A percentile compares a stretch with the other conserved stretches of the same genome.
These are phyloP conservation scores for Semotilus atromaculatus DNA, from an alignment of 2,797 vertebrate genomes.

Conservation along the genomic window DNA sequence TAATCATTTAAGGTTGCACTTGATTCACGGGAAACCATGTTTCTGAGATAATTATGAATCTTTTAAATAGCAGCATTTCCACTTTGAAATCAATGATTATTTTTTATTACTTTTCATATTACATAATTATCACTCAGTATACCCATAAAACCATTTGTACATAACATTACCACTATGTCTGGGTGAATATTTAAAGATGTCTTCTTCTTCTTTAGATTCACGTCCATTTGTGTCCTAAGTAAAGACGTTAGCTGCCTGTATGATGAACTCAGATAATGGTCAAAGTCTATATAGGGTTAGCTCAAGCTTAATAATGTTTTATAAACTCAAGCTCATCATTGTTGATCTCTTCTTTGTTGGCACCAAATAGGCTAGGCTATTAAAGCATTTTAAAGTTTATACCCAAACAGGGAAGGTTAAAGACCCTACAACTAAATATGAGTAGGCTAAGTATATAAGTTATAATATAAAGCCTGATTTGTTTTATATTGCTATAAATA, in stretches of 20 bases:
- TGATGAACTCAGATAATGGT: not conserved
- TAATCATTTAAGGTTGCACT: not conserved
- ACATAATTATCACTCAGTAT: not conserved
- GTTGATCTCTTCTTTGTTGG: constrained; percentile 2
- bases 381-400: constrained; percentile 14
- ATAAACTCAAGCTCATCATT: not conserved
- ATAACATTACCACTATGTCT: not conserved
- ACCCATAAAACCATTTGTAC: not conserved
- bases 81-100: not conserved
- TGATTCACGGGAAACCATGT: not conserved
- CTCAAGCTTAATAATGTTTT: not conserved
- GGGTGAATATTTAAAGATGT: not conserved
- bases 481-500: not conserved
- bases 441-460: no score
- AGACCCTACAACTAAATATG: not conserved
- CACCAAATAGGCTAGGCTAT: no score
- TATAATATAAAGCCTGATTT: not conserved
- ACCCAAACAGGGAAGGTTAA: not conserved
- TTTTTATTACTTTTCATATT: not conserved
- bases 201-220: not conserved
- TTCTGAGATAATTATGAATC: not conserved
- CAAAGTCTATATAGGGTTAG: not conserved
- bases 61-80: not conserved
- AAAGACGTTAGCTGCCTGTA: no score
- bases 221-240: not conserved